Percentiles rank a stretch among this genome's conserved stretches.
Conservation (phyloP, 2,113 vertebrate genomes). For the Cardinalis cardinalis region DNA sequence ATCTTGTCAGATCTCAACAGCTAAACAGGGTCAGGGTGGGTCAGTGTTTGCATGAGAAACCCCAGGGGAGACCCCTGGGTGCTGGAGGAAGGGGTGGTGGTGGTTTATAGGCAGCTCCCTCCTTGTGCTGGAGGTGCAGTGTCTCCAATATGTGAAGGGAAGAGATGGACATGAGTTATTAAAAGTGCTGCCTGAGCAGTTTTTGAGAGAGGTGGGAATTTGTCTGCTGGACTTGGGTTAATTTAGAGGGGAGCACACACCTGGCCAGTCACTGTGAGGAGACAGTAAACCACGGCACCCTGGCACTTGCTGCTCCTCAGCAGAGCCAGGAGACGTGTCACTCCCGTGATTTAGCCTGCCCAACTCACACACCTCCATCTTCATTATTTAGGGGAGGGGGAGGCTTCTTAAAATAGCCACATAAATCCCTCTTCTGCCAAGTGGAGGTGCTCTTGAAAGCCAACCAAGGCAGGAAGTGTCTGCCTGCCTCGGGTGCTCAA, state of each 20-base stretch:
- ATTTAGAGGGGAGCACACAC: background rate
- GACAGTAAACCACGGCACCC: background rate
- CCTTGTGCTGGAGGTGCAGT: background rate
- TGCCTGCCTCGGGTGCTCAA: background rate
- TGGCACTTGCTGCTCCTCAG: background rate
- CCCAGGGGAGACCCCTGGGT: background rate
- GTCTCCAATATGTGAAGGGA: background rate
- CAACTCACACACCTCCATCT: slow-evolving; percentile 1
- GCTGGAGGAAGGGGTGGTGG: background rate
- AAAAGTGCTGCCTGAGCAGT: slow-evolving; percentile 37
- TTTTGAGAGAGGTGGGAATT: slow-evolving; percentile 26
- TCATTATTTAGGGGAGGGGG: slow-evolving; percentile 17
- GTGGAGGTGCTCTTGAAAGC: background rate
- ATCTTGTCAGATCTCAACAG: slow-evolving; percentile 27
- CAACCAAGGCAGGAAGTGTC: background rate
- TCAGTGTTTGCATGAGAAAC: background rate
- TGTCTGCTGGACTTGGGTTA: slow-evolving; percentile 35
- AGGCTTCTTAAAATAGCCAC: slow-evolving; percentile 3
- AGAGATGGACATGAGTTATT: background rate
- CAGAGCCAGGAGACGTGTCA: background rate
- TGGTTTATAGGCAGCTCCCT: background rate
- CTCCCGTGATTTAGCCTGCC: background rate
- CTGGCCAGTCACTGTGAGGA: background rate
- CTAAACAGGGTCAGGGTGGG: background rate
- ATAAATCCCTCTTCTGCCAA: slow-evolving; percentile 38